Evolutionary conservation across 1,140 invertebrate species (phyloP), one percentile per base, ranked within the genome.

Genomic region (Drosophila orena): DNA sequence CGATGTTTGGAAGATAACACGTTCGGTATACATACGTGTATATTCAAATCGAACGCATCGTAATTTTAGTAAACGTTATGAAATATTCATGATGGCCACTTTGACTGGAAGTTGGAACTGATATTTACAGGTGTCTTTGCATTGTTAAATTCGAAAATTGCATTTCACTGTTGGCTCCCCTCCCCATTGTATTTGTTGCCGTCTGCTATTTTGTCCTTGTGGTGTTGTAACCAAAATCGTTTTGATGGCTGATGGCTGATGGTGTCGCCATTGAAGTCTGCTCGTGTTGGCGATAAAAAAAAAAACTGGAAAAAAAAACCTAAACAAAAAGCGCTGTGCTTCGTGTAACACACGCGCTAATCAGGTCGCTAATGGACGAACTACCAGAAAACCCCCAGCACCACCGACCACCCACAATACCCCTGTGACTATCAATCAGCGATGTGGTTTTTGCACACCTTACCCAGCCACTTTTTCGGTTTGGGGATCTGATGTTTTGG

Each of bases 321-420:
- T 40, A 69, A 66, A 79, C 76, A 78, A 65, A 53, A 24, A 14
- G 50, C 50, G 15, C 11, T 27, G 37, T 53, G 72, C 46, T 65
- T 75, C 59, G 76, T 76, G 73, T 69, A 77, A 77, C 72, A 81
- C 81, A 76, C 75, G 83, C 81, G 83, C 81, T 88, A 86, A 86
- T 86, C 81, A 86, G 61, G 65, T 53, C 60, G 55, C 73, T 77
- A 69, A 69, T 55, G 74, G 71, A 37, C 37, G 59, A 46, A 37
- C 62, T 46, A 66, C 44, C 62, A 42, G 62, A 30, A 15, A 27
- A 44, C 59, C 54, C 54, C 56, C 52, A 47, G 65, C 66, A 59
- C 57, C 71, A 64, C 52, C 62, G 15, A 37, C 37, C 66, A 58
- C 58, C 44, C 35, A n/a, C 55, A 30, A 59, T 38, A 30, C 17